Evolutionary conservation across 1,140 invertebrate species (phyloP), one percentile per base, ranked within the genome.

Genomic region (Drosophila lacertosa): DNA sequence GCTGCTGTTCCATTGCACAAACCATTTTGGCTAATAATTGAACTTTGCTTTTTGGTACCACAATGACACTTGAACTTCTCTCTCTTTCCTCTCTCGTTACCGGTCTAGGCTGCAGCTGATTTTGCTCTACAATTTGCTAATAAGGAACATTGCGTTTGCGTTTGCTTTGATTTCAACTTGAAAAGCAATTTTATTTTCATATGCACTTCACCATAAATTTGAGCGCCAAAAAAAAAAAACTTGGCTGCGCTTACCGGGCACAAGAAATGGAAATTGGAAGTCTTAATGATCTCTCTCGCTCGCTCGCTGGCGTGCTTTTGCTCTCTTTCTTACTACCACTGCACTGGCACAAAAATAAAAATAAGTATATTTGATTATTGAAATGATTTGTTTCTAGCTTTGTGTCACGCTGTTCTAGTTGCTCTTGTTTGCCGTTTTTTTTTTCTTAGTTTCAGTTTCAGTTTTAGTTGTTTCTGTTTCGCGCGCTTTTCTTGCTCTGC

Each of bases 1-100:
- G 75, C 47, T 51, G 64, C 59, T 90, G 89, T 75, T 91, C 89
- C 74, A 91, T 91, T 80, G 89, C 90, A 86, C 90, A 91, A 89
- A 91, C 90, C 90, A 91, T 91, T 78, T 82, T 89, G 48, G 18
- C 29, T 57, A 67, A 72, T 69, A 68, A 51, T 68, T 71, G 69
- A 51, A 70, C 63, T 70, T 80, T 71, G 62, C 60, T 68, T 44
- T 88, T 89, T 89, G 81, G 81, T 79, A 78, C 74, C 65, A 81
- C 76, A 89, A 89, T 86, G 82, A 88, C 82, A 88, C 82, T 88
- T 86, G 68, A 81, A 80, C 82, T 84, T 54, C 22, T 48, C 24
- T 33, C 50, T 72, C 40, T 45, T 11, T 15, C 59, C 16, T 33
- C 42, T 44, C 53, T 66, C 18, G 60, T 51, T 26, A n/a, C 45